phyloP scores from a whole-genome alignment of 2,888 invertebrate species.

The Cheilosia scutellata region DNA sequence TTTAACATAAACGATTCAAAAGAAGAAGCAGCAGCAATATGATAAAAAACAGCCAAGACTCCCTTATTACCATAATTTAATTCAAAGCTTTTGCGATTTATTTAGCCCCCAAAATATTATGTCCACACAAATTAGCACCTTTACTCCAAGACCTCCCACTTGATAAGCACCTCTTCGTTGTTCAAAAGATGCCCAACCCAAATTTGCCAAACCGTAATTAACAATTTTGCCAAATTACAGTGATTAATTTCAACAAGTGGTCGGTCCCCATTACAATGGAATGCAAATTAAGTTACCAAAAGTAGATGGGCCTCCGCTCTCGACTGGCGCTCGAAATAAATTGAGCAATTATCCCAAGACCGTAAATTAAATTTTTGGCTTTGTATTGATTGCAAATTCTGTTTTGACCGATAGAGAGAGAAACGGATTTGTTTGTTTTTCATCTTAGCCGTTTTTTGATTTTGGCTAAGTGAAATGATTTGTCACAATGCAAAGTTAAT shows the following conservation, averaged over 20 bases:
- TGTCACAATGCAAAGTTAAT: conserved; percentile 44
- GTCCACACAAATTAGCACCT: conserved; percentile 48
- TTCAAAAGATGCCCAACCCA: not conserved
- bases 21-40: too few relatives aligned
- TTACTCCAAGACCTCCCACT: conserved; percentile 24
- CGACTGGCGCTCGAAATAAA: conserved; percentile 4
- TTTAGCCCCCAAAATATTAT: conserved; percentile 1
- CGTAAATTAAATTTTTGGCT: conserved; percentile 26
- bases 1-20: too few relatives aligned
- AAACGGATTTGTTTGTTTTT: conserved; percentile 1
- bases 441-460: conserved; percentile 31
- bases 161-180: conserved; percentile 6
- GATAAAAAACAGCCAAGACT: not conserved
- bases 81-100: not conserved
- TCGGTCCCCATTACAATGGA: conserved; percentile 18
- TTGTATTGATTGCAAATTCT: not conserved
- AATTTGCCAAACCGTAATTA: conserved; percentile 20
- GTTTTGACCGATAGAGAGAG: not conserved
- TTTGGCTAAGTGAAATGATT: conserved; percentile 51
- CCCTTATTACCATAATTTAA: conserved; percentile 11
- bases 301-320: conserved; percentile 1
- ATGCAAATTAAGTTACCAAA: conserved; percentile 52
- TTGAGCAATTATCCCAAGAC: not conserved
- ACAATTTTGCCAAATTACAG: conserved; percentile 57
- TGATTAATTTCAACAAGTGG: conserved; percentile 45